Evolutionary conservation across 2,797 vertebrate genomes (phyloP).

Genomic region (Darevskia nairensis): DNA sequence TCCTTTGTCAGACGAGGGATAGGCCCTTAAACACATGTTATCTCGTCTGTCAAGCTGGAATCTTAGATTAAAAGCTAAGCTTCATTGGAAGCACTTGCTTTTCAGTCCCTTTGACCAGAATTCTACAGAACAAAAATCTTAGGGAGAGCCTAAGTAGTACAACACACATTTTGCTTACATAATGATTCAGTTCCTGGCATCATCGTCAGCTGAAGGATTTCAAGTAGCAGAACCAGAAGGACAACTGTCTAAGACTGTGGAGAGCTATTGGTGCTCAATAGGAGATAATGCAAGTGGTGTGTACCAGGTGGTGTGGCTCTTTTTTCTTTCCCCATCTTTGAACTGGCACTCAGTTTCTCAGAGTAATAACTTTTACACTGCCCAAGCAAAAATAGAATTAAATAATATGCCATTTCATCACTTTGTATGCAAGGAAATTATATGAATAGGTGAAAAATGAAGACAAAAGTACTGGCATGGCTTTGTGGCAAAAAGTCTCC

Average conservation of each 20-base stretch:
- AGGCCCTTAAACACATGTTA: rapidly evolving
- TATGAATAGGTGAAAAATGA: not conserved
- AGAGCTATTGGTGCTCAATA: not conserved
- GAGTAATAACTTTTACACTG: not conserved
- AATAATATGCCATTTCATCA: not conserved
- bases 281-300: not conserved
- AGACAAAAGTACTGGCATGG: not conserved
- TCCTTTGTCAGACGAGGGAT: not conserved
- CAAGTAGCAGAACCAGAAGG: not conserved
- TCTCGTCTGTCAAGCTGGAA: not conserved
- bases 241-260: not conserved
- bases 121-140: not conserved
- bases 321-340: not conserved
- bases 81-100: slow-evolving; percentile 2
- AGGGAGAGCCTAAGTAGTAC: not conserved
- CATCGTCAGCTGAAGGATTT: not conserved
- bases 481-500: not conserved
- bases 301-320: not conserved
- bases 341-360: not conserved
- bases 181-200: not conserved
- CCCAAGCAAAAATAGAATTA: not conserved
- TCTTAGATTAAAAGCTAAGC: rapidly evolving
- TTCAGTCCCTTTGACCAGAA: not conserved
- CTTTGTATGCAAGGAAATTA: not conserved
- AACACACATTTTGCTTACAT: not conserved